Evolutionary conservation across 2,113 vertebrate species (phyloP), one percentile per base, ranked within the genome.

Genomic region (Anseranas semipalmata): DNA sequence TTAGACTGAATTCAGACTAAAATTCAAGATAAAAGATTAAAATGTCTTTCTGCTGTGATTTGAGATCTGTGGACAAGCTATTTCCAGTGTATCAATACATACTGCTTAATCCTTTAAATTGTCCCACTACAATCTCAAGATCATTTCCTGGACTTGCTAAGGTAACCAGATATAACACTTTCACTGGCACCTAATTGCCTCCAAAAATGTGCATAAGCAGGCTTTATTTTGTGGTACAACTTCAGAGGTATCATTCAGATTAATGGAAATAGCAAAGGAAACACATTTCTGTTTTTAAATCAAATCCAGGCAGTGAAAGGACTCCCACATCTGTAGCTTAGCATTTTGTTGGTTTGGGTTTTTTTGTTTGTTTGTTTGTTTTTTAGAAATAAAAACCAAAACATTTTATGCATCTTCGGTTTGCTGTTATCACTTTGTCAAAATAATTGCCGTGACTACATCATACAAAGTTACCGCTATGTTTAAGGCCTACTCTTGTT

Each of bases 391-490:
- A 41, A 65, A 65, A 65, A 41, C 10, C 52, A 12, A 81, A 85
- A 71, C 13, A 46, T 82, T 87, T 90, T 80, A 83, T 72, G 25
- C 68, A 70, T 43, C 22, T 46, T 96, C 85, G 83, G 55, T 87
- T 96, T 80, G 9, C 48, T 91, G 55, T 55, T 89, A 65, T 66
- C 66, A 74, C 70, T 96, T 95, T 92, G 70, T 95, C 90, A 95
- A 91, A 97, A 88, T 90, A 95, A 96, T 87, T 89, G 52, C 73
- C 91, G 15, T 85, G 76, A 88, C 46, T 91, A 77, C 70, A 80
- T 95, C 59, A 56, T 67, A 56, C 39, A 39, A 92, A 94, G 84
- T 95, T 93, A 24, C 45, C 46, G 20, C 68, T 58, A 6, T 72
- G 52, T 91, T 91, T 92, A 95, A 92, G 94, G 80, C 87, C 92